Evolutionary conservation across 2,888 invertebrate species (phyloP).

Genomic region (Halocaridina rubra): DNA sequence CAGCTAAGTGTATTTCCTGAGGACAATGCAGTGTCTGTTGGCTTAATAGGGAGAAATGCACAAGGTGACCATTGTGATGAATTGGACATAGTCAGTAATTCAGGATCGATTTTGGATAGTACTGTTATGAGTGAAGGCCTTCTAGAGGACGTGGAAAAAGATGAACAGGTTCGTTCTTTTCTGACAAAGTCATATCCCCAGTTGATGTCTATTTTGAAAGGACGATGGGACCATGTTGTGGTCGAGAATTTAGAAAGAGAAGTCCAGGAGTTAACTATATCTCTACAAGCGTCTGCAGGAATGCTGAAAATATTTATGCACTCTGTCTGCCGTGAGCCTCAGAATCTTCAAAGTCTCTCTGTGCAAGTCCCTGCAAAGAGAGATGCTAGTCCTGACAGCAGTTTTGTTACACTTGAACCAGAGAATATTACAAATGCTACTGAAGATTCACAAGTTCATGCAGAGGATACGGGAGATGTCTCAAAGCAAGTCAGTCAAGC

Average conservation of each 20-base stretch:
- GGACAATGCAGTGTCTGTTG: conserved; percentile 31
- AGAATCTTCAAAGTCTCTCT: not conserved
- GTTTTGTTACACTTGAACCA: not conserved
- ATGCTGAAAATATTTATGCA: conserved; percentile 57
- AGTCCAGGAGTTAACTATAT: conserved; percentile 51
- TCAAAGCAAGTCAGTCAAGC: not conserved
- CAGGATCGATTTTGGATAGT: conserved; percentile 40
- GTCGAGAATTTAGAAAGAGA: conserved; percentile 43
- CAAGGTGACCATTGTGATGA: not conserved
- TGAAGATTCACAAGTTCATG: not conserved
- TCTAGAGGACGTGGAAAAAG: conserved; percentile 47
- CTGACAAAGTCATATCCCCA: conserved; percentile 46
- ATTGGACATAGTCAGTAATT: conserved; percentile 6
- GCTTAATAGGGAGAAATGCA: conserved; percentile 7
- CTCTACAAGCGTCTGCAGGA: conserved; percentile 55
- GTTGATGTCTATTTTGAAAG: conserved; percentile 43
- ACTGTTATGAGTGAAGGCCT: conserved; percentile 47
- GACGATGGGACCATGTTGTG: conserved; percentile 41
- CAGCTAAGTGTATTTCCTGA: conserved; percentile 20
- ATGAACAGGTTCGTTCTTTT: conserved; percentile 43
- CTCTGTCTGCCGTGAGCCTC: not conserved
- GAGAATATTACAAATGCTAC: not conserved
- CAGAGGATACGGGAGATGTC: not conserved
- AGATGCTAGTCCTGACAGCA: not conserved
- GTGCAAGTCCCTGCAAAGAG: not conserved